Conservation (phyloP, 1,140 invertebrate species). For the Paraescarpia echinospica region DNA sequence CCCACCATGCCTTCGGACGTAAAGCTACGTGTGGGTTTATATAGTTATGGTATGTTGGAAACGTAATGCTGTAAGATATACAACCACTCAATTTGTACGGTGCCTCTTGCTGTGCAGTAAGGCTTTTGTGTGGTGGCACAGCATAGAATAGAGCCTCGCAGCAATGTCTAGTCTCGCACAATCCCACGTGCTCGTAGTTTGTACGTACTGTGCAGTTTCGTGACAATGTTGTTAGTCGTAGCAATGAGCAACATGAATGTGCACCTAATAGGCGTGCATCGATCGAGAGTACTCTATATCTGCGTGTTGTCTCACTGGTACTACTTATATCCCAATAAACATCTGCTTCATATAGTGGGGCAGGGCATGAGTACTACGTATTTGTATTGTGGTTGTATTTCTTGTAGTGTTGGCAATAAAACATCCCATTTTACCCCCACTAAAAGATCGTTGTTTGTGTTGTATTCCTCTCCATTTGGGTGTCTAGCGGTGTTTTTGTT, state of each 20-base stretch:
- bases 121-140: neutral
- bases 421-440: neutral
- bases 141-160: neutral
- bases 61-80: neutral
- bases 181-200: neutral
- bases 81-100: neutral
- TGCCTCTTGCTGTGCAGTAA: neutral
- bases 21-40: neutral
- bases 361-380: neutral
- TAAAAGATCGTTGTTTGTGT: neutral
- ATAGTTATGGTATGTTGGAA: neutral
- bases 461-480: neutral
- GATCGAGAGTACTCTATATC: neutral
- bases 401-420: slow-evolving; percentile 1
- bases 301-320: neutral
- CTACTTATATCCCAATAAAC: neutral
- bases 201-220: neutral
- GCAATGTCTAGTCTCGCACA: neutral
- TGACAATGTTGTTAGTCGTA: neutral
- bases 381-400: neutral
- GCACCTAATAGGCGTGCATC: neutral
- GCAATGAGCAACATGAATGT: neutral
- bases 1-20: neutral
- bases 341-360: neutral
- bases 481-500: neutral